Evolutionary conservation across 2,113 vertebrate species (phyloP), one percentile per base, ranked within the genome.

Genomic region (Otolemur garnettii): DNA sequence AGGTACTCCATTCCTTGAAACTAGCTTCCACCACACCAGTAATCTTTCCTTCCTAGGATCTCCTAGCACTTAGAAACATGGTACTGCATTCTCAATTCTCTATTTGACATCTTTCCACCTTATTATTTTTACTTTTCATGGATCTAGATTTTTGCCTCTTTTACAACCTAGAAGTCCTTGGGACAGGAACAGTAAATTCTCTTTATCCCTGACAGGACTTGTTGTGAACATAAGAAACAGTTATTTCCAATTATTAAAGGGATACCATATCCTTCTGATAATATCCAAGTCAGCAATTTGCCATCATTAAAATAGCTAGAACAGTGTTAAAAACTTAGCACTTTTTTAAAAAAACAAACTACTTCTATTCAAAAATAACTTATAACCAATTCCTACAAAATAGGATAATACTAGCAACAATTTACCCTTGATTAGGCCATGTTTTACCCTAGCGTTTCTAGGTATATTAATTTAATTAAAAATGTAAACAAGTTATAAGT

Each of bases 351-450:
- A 42, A 53, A 79, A 82, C 72, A 87, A 89, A 59, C 55, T 55
- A 4, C 81, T 83, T 92, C 57, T 87, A 53, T 35, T 90, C 26
- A 86, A 96, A 91, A 96, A n/a, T 21, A 96, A 94, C 42, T 74
- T 57, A 83, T 17, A 93, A 62, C 33, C 50, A 75, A 81, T 57
- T 87, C 38, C 19, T 72, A n/a, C 0, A 92, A 21, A 69, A 79
- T 9, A 45, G 8, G 42, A 87, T 88, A 89, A 85, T 13, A 60
- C 18, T 62, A 68, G 22, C 11, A 66, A 86, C n/a, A 72, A 62
- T 93, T 87, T 69, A 86, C 55, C 92, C 60, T 80, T 94, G 85
- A 78, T 6, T 38, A 24, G 30, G 28, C 62, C 93, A 66, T 17
- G 57, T 86, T 92, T 83, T 94, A 82, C 19, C 19, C 80, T 55